These are phyloP conservation scores for Otis tarda DNA, from an alignment of 2,113 vertebrate species.

Conservation along the genomic window DNA sequence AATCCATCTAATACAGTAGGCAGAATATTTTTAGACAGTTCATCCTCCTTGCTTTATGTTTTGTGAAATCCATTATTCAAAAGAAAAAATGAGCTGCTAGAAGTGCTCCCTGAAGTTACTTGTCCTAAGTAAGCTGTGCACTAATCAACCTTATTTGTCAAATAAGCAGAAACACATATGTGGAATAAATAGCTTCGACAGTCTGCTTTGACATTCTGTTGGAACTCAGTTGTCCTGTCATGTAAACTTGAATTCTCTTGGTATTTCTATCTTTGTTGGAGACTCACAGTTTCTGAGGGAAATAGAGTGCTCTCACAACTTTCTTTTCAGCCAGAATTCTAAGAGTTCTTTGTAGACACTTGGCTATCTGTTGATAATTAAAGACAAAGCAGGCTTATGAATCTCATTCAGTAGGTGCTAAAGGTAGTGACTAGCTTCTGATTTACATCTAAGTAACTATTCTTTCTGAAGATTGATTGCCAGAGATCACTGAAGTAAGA, in stretches of 20 bases:
- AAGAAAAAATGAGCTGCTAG: not conserved
- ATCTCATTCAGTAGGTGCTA: not conserved
- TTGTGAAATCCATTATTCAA: not conserved
- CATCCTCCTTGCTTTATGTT: not conserved
- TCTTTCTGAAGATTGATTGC: not conserved
- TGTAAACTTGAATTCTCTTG: not conserved
- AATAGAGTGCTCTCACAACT: not conserved
- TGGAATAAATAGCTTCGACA: not conserved
- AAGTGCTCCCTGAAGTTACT: not conserved
- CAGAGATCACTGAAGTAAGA: not conserved
- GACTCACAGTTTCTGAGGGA: not conserved
- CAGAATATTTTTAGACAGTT: not conserved
- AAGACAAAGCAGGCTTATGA: not conserved
- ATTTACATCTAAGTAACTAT: not conserved
- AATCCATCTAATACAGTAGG: not conserved
- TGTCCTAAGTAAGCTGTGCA: not conserved
- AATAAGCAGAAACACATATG: not conserved
- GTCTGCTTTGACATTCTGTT: not conserved
- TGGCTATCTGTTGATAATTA: not conserved
- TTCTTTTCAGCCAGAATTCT: not conserved
- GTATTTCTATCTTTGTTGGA: not conserved
- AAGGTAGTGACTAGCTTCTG: not conserved
- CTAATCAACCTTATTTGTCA: not conserved
- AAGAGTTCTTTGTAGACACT: not conserved
- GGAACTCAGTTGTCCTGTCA: not conserved